Conservation (phyloP, 2,113 vertebrate species). For the Apteryx mantelli region DNA sequence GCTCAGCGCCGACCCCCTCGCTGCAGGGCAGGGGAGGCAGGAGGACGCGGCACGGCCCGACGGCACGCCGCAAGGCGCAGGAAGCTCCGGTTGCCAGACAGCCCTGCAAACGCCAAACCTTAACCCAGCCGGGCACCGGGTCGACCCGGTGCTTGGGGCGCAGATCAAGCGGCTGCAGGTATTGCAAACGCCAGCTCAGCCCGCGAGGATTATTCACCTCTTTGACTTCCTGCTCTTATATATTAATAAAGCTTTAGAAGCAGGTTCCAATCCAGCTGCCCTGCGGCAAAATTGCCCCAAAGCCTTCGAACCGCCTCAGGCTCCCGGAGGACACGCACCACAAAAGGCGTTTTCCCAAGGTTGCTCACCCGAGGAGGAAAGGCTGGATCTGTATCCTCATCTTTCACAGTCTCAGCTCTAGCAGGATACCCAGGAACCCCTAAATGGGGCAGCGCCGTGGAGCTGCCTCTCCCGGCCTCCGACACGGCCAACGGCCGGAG, state of each 20-base stretch:
- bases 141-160: no score
- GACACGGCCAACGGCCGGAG: not conserved
- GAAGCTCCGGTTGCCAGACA: no score
- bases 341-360: rapidly evolving
- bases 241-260: rapidly evolving
- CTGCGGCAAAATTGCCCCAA: not conserved
- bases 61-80: not conserved
- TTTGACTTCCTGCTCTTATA: rapidly evolving
- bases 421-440: not conserved
- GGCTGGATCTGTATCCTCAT: rapidly evolving
- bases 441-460: not conserved
- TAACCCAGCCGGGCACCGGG: rapidly evolving
- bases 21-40: no score
- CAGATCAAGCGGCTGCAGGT: rapidly evolving
- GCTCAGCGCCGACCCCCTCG: no score
- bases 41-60: no score
- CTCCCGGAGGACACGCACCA: not conserved
- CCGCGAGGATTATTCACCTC: not conserved
- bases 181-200: rapidly evolving
- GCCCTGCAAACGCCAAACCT: not conserved
- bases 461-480: not conserved
- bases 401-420: not conserved
- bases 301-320: not conserved
- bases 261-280: not conserved
- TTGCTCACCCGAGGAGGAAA: not conserved